Evolutionary conservation across 1,140 invertebrate genomes (phyloP).

Genomic region (Maconellicoccus hirsutus): DNA sequence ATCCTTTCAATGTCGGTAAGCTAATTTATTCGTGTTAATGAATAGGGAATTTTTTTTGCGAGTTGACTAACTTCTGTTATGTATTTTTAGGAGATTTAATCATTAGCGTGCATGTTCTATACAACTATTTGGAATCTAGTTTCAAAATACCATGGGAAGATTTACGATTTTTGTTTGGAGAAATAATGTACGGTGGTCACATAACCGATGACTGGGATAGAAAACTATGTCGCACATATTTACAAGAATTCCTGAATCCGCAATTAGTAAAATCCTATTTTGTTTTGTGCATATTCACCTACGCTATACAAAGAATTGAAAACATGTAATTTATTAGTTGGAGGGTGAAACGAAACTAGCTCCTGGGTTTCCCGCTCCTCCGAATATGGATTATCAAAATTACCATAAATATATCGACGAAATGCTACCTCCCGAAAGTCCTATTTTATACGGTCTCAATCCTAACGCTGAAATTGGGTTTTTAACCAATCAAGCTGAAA

Average conservation of each 20-base stretch:
- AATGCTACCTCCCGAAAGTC: conserved; percentile 72
- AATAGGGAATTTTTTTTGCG: not conserved
- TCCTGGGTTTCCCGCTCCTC: conserved; percentile 67
- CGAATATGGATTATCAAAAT: conserved; percentile 71
- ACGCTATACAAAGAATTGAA: not conserved
- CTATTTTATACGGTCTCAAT: conserved; percentile 81
- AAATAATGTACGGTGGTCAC: conserved; percentile 95
- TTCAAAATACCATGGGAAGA: conserved; percentile 83
- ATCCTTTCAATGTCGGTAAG: conserved; percentile 43
- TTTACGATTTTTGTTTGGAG: conserved; percentile 82
- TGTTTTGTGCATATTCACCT: not conserved
- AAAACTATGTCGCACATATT: conserved; percentile 71
- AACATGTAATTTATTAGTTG: conserved; percentile 39
- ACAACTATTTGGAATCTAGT: conserved; percentile 86
- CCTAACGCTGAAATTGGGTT: conserved; percentile 93
- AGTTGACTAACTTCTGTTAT: no score
- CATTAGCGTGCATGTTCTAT: conserved; percentile 81
- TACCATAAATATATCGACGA: conserved; percentile 89
- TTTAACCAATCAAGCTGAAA: conserved; percentile 71
- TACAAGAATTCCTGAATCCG: conserved; percentile 75
- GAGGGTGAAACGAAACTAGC: conserved; percentile 75
- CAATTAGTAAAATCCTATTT: conserved; percentile 47
- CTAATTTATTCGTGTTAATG: not conserved
- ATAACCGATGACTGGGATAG: conserved; percentile 95
- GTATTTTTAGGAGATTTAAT: conserved; percentile 76